A percentile compares a stretch with the other conserved stretches of the same genome.
Evolutionary conservation across 2,113 vertebrate species (phyloP).

Genomic region (Carassius gibelio): DNA sequence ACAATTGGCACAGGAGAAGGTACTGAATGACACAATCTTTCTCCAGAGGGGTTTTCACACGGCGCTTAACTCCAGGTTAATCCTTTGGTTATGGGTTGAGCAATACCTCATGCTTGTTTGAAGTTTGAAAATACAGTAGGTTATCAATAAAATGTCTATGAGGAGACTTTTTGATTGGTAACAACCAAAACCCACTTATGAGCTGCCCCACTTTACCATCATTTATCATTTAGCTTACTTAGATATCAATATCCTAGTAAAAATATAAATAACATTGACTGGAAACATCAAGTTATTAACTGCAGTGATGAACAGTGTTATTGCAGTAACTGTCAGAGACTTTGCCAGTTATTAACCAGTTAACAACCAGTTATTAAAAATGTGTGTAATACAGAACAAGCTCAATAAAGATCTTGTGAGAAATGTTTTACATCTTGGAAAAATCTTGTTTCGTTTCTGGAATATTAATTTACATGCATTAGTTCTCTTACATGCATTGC

Average conservation of each 20-base stretch:
- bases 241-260: neutral
- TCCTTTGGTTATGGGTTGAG: too few species aligned
- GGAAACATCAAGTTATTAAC: neutral
- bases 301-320: too few species aligned
- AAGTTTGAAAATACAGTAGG: too few species aligned
- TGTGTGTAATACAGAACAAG: neutral
- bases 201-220: neutral
- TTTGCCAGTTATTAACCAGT: too few species aligned
- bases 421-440: neutral
- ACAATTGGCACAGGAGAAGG: slow-evolving; percentile 91
- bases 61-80: too few species aligned
- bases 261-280: neutral
- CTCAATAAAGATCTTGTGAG: neutral
- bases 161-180: too few species aligned
- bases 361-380: neutral
- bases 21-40: slow-evolving; percentile 51
- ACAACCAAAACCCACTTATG: too few species aligned
- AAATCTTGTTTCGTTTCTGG: neutral
- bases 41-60: too few species aligned
- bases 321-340: neutral
- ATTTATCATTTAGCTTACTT: too few species aligned
- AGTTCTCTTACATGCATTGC: neutral
- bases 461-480: neutral
- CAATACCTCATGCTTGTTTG: too few species aligned
- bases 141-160: too few species aligned